Evolutionary conservation across 2,797 vertebrate genomes (phyloP), one percentile per base, ranked within the genome.

Genomic region (Eutrigla gurnardus): DNA sequence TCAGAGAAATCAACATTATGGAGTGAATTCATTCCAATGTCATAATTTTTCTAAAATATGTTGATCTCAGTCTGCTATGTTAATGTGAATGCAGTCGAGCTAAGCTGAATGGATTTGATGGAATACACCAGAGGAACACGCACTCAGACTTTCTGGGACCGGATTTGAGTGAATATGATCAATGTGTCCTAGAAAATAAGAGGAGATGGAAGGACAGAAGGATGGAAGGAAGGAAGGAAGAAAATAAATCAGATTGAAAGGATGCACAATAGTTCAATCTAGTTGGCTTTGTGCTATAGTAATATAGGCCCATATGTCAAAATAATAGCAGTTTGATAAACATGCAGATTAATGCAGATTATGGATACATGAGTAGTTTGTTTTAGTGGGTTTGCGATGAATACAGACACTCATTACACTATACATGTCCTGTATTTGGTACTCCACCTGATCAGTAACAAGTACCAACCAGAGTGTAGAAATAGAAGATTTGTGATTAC

Each of bases 1-100:
- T 91, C 82, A 80, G 89, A 91, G 84, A 87, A 90, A 91, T 90
- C 87, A 88, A 83, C 86, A 77, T 78, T 81, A 89, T 78, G 84
- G 85, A 80, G 73, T 85, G 81, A 84, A 88, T 84, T 87, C 75
- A 80, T 80, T 80, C 75, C 82, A 74, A 32, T 72, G 72, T 86
- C 76, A 84, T 82, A 77, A 85, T 79, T 65, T 82, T 83, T 84
- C 65, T 71, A 74, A 87, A 92, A 88, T 83, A 90, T 88, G 84
- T 89, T 89, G 84, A 88, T 91, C 71, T 75, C 74, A 75, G 81
- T 78, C 80, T 77, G 68, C 81, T 70, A 58, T 88, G 89, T 88
- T 86, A 89, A 91, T 92, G 80, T 63, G 77, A 72, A 55, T 73
- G 86, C 86, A 86, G 82, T 69, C 53, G 15, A 78, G 88, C 86